Conservation (phyloP, 1,140 invertebrate genomes). For the Magallana angulata region DNA sequence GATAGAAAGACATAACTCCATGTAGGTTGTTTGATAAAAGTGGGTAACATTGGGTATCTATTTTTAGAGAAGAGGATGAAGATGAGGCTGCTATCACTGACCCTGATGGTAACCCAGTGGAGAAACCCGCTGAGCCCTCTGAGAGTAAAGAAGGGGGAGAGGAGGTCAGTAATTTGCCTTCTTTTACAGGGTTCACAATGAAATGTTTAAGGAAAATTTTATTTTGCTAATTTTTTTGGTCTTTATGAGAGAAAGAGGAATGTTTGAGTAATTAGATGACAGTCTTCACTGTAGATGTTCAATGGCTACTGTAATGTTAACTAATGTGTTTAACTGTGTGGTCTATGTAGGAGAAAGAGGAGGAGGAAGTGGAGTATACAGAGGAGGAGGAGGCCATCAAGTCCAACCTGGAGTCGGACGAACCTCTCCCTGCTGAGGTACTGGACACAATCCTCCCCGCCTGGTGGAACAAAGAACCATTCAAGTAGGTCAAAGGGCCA, state of each 20-base stretch:
- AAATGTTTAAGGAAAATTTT: too few relatives aligned
- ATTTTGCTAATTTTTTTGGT: too few relatives aligned
- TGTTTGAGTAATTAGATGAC: too few relatives aligned
- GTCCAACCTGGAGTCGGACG: slow-evolving; percentile 74
- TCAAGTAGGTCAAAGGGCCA: slow-evolving; percentile 66
- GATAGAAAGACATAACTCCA: too few relatives aligned
- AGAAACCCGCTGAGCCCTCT: slow-evolving; percentile 49
- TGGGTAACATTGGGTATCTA: too few relatives aligned
- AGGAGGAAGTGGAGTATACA: slow-evolving; percentile 74
- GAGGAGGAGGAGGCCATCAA: slow-evolving; percentile 80
- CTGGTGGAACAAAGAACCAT: slow-evolving; percentile 79
- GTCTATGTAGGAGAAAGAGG: slow-evolving; percentile 60
- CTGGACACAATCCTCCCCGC: slow-evolving; percentile 75
- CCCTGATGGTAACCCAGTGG: slow-evolving; percentile 65
- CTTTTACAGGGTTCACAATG: too few relatives aligned
- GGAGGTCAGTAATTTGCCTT: not conserved
- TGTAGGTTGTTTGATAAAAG: too few relatives aligned
- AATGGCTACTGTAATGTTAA: too few relatives aligned
- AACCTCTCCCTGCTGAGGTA: slow-evolving; percentile 75
- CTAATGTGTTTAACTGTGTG: not conserved
- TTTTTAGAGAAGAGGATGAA: slow-evolving; percentile 58
- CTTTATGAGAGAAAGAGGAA: too few relatives aligned
- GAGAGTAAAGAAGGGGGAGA: slow-evolving; percentile 43
- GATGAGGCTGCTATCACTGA: slow-evolving; percentile 63
- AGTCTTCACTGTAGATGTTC: too few relatives aligned